phyloP scores from a whole-genome alignment of 2,888 invertebrate genomes.

The Morpho helenor region DNA sequence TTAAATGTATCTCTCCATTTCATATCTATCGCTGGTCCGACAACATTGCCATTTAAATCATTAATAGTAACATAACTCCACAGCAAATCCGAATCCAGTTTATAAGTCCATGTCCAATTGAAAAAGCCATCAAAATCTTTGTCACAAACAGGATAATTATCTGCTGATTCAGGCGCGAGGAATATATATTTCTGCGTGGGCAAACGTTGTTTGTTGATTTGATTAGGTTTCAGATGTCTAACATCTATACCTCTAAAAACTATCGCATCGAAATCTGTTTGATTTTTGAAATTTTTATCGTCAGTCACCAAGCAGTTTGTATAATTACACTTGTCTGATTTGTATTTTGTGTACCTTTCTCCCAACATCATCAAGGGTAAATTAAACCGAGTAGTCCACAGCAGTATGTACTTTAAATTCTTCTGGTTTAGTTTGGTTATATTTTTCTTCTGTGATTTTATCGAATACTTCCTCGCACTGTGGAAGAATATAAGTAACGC shows the following conservation, averaged over 20 bases:
- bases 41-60: conserved; percentile 25
- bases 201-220: conserved; percentile 29
- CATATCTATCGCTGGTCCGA: conserved; percentile 29
- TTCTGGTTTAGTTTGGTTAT: conserved; percentile 5
- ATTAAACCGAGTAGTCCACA: conserved; percentile 18
- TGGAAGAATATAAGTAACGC: conserved; percentile 1
- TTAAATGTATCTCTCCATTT: neutral
- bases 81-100: conserved; percentile 32
- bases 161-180: conserved; percentile 48
- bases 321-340: conserved; percentile 21
- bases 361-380: conserved; percentile 24
- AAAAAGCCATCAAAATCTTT: conserved; percentile 35
- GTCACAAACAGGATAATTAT: conserved; percentile 42
- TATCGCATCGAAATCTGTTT: conserved; percentile 25
- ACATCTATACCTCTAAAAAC: conserved; percentile 25
- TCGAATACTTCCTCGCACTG: neutral
- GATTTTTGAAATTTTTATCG: conserved; percentile 13
- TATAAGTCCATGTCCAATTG: conserved; percentile 42
- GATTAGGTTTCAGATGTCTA: conserved; percentile 11
- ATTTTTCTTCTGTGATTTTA: conserved; percentile 7
- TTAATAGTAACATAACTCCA: conserved; percentile 34
- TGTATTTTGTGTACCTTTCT: conserved; percentile 19
- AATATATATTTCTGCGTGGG: conserved; percentile 50
- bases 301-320: conserved; percentile 29
- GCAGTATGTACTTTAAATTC: conserved; percentile 18